These are phyloP conservation scores for Dicrurus megarhynchus DNA, from an alignment of 2,113 vertebrate species.

Conservation along the genomic window DNA sequence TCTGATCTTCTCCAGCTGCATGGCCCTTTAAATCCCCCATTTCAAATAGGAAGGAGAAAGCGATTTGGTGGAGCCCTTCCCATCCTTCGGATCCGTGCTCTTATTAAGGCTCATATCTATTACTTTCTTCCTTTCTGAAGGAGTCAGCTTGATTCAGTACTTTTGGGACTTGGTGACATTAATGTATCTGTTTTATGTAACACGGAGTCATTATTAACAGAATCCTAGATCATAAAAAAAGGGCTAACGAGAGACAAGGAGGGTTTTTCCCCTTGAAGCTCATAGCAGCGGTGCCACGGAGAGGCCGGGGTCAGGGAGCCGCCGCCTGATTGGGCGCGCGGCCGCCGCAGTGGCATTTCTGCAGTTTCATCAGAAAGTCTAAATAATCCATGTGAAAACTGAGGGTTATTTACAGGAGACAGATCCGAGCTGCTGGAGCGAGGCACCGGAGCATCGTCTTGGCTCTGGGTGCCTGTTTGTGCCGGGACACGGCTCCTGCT, in stretches of 20 bases:
- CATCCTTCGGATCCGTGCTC: not conserved
- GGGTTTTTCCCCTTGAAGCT: constrained; percentile 83
- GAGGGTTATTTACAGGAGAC: constrained; percentile 68
- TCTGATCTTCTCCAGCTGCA: not conserved
- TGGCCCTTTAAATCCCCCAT: constrained; percentile 5
- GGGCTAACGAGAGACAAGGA: constrained; percentile 79
- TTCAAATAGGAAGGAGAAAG: constrained; percentile 25
- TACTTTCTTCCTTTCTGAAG: constrained; percentile 43
- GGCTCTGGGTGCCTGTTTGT: not conserved
- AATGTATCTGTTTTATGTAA: constrained; percentile 77
- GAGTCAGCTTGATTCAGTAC: constrained; percentile 68
- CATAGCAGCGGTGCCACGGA: constrained; percentile 78
- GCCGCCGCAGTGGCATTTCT: constrained; percentile 76
- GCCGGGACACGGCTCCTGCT: not conserved
- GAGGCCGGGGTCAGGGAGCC: constrained; percentile 79
- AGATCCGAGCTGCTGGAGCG: not conserved
- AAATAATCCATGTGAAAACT: constrained; percentile 72
- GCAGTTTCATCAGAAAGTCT: constrained; percentile 78
- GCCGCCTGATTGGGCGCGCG: constrained; percentile 77
- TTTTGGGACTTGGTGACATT: constrained; percentile 73
- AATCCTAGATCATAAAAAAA: constrained; percentile 72
- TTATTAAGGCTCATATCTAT: not conserved
- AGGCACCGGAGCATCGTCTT: not conserved
- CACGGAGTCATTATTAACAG: constrained; percentile 67
- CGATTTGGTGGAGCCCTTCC: not conserved